Percentiles rank a stretch among this genome's conserved stretches.
phyloP scores from a whole-genome alignment of 2,113 vertebrate genomes.

The Herpailurus yagouaroundi region DNA sequence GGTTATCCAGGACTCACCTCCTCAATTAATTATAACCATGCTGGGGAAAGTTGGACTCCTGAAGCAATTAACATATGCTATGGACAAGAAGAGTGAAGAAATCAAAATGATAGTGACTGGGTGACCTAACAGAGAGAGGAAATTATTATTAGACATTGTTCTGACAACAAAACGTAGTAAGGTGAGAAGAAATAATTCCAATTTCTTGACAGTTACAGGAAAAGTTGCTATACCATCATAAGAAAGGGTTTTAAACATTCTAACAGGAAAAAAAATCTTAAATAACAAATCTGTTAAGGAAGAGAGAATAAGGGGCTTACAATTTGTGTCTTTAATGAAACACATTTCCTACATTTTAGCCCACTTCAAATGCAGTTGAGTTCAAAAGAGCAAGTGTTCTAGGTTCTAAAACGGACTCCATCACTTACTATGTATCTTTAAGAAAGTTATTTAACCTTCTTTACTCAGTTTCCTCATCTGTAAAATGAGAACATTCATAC shows the following conservation, averaged over 20 bases:
- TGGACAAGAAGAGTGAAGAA: constrained; percentile 70
- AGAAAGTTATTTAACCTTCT: not conserved
- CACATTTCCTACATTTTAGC: not conserved
- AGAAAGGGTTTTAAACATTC: not conserved
- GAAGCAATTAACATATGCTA: constrained; percentile 68
- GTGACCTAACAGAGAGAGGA: constrained; percentile 65
- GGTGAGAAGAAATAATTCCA: constrained; percentile 43
- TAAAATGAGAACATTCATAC: not conserved
- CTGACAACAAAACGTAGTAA: constrained; percentile 51
- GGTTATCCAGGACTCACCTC: constrained; percentile 55
- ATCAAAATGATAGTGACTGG: constrained; percentile 38
- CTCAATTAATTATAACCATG: constrained; percentile 78
- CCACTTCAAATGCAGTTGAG: not conserved
- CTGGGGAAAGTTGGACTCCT: constrained; percentile 69
- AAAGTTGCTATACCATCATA: not conserved
- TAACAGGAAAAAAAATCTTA: not conserved
- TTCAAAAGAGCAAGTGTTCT: not conserved
- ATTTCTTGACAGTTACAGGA: constrained; percentile 44
- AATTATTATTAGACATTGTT: constrained; percentile 34
- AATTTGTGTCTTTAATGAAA: not conserved
- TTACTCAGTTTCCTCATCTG: not conserved
- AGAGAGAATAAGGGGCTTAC: not conserved
- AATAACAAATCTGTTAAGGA: not conserved
- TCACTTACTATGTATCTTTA: not conserved
- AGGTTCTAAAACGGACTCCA: not conserved